Conservation (phyloP, 1,140 invertebrate species). For the Sinella curviseta region DNA sequence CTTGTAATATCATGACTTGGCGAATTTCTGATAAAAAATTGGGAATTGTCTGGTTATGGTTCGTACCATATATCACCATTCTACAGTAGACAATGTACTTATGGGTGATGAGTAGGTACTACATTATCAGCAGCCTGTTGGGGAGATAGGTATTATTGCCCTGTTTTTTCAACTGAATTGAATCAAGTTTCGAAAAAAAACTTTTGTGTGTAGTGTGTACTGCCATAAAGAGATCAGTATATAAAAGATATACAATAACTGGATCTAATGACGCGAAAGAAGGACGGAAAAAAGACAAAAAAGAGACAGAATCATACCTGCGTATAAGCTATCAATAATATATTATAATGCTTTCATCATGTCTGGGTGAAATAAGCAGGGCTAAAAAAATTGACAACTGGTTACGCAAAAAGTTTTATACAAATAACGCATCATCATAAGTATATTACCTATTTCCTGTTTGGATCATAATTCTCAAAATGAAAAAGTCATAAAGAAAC, state of each 20-base stretch:
- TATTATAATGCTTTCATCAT: too few relatives aligned
- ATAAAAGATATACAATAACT: constrained; percentile 7
- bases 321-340: too few relatives aligned
- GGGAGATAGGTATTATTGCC: too few relatives aligned
- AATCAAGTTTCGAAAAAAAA: background rate
- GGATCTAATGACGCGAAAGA: constrained; percentile 20
- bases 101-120: too few relatives aligned
- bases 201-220: background rate
- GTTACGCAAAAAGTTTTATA: background rate
- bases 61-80: background rate
- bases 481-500: background rate
- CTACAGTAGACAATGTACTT: background rate
- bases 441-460: too few relatives aligned
- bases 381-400: background rate
- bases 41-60: background rate
- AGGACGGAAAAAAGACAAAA: background rate
- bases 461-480: too few relatives aligned
- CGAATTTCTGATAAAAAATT: constrained; percentile 6
- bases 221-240: background rate
- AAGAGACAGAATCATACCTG: too few relatives aligned
- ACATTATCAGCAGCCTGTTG: too few relatives aligned
- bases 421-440: background rate
- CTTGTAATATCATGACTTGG: constrained; percentile 11
- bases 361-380: background rate
- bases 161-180: background rate